Evolutionary conservation across 2,797 vertebrate species (phyloP).

Genomic region (Momotus momota): DNA sequence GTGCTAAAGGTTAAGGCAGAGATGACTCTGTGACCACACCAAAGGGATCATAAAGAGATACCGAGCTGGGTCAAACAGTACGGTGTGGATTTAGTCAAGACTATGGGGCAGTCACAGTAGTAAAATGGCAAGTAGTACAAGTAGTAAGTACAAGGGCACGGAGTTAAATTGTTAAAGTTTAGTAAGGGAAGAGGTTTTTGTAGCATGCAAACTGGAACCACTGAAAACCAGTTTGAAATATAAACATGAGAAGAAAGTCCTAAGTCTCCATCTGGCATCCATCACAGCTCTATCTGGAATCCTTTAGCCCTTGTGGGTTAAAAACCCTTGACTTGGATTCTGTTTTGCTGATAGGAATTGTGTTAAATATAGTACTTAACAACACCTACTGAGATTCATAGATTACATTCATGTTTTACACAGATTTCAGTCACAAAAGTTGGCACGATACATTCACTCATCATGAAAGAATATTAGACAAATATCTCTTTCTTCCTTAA

Average conservation of each 20-base stretch:
- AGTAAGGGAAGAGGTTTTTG: neutral
- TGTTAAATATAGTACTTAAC: neutral
- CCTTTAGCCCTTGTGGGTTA: neutral
- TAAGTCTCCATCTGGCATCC: neutral
- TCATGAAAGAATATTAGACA: neutral
- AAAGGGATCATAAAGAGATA: neutral
- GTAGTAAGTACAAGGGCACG: neutral
- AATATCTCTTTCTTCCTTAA: neutral
- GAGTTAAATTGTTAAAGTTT: neutral
- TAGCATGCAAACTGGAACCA: neutral
- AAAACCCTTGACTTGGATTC: neutral
- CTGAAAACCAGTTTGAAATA: neutral
- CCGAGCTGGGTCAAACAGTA: neutral
- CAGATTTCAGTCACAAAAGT: neutral
- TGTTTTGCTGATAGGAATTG: neutral
- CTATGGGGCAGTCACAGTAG: neutral
- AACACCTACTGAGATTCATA: neutral
- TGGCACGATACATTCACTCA: accelerated
- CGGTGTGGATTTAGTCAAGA: neutral
- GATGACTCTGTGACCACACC: neutral
- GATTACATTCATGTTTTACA: neutral
- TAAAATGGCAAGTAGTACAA: neutral
- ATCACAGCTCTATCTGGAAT: neutral
- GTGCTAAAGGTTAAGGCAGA: neutral
- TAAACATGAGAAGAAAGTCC: neutral